These are phyloP conservation scores for Papilio helenus DNA, from an alignment of 1,140 invertebrate species.

Conservation along the genomic window DNA sequence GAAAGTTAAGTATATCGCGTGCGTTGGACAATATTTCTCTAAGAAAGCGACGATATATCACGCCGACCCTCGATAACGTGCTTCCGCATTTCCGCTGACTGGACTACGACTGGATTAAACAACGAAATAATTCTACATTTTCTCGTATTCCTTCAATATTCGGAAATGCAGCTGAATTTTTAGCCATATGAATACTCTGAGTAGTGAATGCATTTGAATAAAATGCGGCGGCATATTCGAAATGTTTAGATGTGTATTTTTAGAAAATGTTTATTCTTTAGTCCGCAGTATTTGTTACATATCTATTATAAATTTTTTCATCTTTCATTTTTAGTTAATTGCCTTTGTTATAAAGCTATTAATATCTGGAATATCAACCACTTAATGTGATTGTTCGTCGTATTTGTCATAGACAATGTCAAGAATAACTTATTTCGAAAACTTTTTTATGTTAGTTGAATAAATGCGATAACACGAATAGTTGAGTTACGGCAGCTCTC, in stretches of 20 bases:
- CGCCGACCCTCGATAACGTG: slow-evolving; percentile 52
- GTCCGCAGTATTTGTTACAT: background rate
- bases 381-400: no score
- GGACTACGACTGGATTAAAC: slow-evolving; percentile 42
- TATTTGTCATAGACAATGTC: background rate
- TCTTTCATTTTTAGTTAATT: no score
- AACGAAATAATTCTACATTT: slow-evolving; percentile 28
- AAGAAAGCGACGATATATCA: slow-evolving; percentile 68
- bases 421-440: background rate
- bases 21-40: slow-evolving; percentile 63
- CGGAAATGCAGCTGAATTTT: slow-evolving; percentile 26
- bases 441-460: background rate
- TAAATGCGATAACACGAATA: slow-evolving; percentile 4
- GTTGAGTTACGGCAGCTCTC: slow-evolving; percentile 24
- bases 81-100: slow-evolving; percentile 55
- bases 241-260: slow-evolving; percentile 20
- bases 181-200: slow-evolving; percentile 1
- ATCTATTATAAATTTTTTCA: background rate
- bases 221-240: background rate
- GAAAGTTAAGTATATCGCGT: slow-evolving; percentile 54
- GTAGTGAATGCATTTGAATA: slow-evolving; percentile 13
- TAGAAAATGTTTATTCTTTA: slow-evolving; percentile 21
- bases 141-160: slow-evolving; percentile 10
- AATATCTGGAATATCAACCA: no score
- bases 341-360: no score